Percentiles rank a stretch among this genome's conserved stretches.
phyloP scores from a whole-genome alignment of 2,113 vertebrate species.

The Ptilorrhoa leucosticta region DNA sequence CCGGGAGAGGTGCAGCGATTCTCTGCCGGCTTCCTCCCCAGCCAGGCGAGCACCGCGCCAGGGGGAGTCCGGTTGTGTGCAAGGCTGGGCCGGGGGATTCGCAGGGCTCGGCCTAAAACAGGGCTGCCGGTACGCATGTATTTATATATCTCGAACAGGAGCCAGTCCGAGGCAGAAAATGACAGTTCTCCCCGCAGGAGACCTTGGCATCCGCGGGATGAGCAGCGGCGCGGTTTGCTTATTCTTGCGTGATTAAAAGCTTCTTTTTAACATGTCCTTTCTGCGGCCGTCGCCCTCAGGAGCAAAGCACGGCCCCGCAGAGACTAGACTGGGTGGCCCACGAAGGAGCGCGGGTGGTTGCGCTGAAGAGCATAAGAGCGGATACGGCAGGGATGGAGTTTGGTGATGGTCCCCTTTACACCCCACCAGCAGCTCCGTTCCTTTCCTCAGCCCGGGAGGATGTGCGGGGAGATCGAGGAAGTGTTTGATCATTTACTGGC shows the following conservation, averaged over 20 bases:
- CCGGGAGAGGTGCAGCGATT: background rate
- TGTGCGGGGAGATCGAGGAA: background rate
- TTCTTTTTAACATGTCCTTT: background rate
- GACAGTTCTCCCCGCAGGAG: background rate
- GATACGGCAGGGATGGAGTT: background rate
- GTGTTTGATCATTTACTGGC: slow-evolving; percentile 67
- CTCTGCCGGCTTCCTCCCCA: background rate
- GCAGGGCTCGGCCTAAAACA: background rate
- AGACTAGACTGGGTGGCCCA: background rate
- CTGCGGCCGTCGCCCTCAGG: background rate
- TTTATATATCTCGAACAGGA: background rate
- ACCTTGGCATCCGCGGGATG: background rate
- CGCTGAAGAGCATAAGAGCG: fast-evolving
- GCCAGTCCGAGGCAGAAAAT: background rate
- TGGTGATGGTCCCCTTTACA: background rate
- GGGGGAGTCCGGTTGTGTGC: fast-evolving
- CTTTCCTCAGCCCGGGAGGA: background rate
- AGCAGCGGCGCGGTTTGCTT: background rate
- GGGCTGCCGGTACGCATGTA: no score
- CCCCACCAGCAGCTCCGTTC: background rate
- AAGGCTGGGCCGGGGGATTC: background rate
- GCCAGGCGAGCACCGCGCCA: fast-evolving
- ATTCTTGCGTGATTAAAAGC: background rate
- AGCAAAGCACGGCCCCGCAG: background rate
- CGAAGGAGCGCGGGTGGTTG: background rate